Base-by-base conservation (phyloP, 2,888 invertebrate genomes). In the Plemyria rubiginata region DNA sequence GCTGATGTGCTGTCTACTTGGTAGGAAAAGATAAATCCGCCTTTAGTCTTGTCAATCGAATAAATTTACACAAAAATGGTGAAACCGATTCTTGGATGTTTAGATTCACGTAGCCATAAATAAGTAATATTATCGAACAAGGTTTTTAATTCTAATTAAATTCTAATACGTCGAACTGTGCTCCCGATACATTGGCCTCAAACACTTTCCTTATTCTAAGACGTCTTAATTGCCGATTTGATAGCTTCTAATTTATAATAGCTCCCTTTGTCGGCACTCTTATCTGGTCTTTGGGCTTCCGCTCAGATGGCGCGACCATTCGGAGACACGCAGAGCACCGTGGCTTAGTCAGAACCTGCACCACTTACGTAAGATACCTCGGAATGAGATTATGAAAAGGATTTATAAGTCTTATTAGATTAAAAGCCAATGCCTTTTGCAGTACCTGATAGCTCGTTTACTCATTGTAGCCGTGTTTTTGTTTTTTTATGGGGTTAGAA, bases 161-260 rank as follows among this genome's bases (percentile, higher is more conserved):
- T 48, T 28, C 16, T 11, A 22, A 15, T 50, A 13, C 15, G 7
- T 15, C 49, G 8, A 4, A 49, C 29, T 32, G 7, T 48, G 28
- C 0, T 51, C 38, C 4, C 1, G 7, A 12, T 12, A 13, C 49
- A 32, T 49, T 36, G 28, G 15, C 9, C 15, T 49, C 16, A 52
- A 62, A 63, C 61, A 54, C 66, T 54, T 51, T 64, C 54, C 65
- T 62, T 28, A 46, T 12, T 62, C 54, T 61, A 41, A 68, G 85
- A 91, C 85, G 82, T 90, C 90, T 91, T 92, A 91, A 91, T 91
- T 90, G 91, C 87, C 80, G 71, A 71, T 79, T 76, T 73, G 89
- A 90, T 90, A 88, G 85, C 73, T 74, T 79, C 82, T 88, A 91
- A 92, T 92, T 92, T 92, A 92, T 92, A 90, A 85, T 81, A 79